Base-by-base conservation (phyloP, 1,140 invertebrate species). In the Panagrolaimus sp. region DNA sequence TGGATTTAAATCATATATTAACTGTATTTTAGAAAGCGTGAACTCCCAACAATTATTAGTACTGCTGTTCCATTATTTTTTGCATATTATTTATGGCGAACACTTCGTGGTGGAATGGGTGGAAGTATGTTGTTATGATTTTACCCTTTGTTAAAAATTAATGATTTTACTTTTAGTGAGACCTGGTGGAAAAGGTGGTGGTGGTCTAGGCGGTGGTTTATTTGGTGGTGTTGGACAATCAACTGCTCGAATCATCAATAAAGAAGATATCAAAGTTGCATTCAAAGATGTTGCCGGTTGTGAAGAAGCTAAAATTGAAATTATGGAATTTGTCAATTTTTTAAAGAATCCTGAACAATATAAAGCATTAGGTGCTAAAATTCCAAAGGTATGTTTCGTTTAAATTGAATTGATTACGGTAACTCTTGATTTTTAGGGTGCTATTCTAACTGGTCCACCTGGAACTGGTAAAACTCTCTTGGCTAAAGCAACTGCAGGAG, bases 291-390 rank as follows among this genome's bases (percentile, higher is more conserved):
- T 99, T 3, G 96, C 96, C 80, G 96, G 96, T 17, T 99, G 96
- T 86, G 96, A 99, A 86, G 96, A 99, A 87, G 96, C 96, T 0
- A 99, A 99, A 87, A 89, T 98, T 76, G 96, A 99, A 88, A 99
- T 99, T 76, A 98, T 99, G 94, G 96, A 99, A 84, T 99, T 99
- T 88, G 96, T 99, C 0, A 99, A 99, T 85, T 99, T 99, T 80
- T 84, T 99, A 8, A 98, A 98, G 85, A 97, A 99, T 87, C 96
- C 96, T 0, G 90, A 96, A 80, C 94, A 98, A 79, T 99, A 99
- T 82, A 90, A 94, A 76, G 92, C 97, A 77, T 88, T 99, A 45
- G 96, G 96, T 67, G 96, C 96, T 14, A 99, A 98, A 85, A 99
- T 99, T 83, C 96, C 96, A 0, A 98, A 98, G 86, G 93, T 92